Evolutionary conservation across 2,113 vertebrate genomes (phyloP).

Genomic region (Stigmatopora nigra): DNA sequence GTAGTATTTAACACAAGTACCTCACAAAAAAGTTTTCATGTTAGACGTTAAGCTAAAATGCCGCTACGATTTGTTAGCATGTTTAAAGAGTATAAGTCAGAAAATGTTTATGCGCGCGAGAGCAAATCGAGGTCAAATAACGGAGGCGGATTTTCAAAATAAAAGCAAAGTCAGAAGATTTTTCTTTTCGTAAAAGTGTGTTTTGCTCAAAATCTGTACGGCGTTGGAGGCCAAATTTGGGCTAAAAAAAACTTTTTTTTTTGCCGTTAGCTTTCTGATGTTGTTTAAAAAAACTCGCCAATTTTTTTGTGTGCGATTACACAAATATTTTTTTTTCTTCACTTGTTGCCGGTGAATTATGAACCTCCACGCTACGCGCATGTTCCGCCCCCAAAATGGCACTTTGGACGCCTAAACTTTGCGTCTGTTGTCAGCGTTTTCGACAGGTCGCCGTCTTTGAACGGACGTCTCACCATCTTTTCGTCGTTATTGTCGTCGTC

Average conservation of each 20-base stretch:
- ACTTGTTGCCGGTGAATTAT: neutral
- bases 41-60: no score
- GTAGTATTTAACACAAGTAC: no score
- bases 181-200: neutral
- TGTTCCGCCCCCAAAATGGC: neutral
- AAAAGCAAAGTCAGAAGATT: neutral
- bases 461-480: no score
- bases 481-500: slow-evolving; percentile 28
- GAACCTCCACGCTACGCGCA: neutral
- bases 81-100: no score
- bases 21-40: no score
- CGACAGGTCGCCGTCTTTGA: no score
- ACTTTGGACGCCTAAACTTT: neutral
- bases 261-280: neutral
- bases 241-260: neutral
- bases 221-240: no score
- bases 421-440: neutral
- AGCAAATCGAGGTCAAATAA: no score
- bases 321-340: neutral
- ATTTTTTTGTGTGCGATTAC: neutral
- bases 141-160: no score
- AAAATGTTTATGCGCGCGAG: no score
- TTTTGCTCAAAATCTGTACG: neutral
- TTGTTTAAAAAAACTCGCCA: neutral
- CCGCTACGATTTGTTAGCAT: no score